Evolutionary conservation across 2,113 vertebrate genomes (phyloP).

Genomic region (Phrynocephalus versicolor): DNA sequence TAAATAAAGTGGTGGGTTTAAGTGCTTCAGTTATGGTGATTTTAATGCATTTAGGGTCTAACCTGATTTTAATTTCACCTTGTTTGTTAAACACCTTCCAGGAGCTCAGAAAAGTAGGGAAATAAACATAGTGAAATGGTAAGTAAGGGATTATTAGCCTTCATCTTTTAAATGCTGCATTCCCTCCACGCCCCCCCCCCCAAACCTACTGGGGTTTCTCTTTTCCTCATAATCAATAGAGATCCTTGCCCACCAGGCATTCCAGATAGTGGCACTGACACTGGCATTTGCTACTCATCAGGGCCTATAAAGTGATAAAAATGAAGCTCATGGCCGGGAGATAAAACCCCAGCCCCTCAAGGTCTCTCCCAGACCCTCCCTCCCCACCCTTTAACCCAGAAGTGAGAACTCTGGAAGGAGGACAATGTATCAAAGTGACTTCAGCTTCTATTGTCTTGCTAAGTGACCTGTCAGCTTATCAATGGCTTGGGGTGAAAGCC

Average conservation of each 20-base stretch:
- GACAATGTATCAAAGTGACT: conserved; percentile 40
- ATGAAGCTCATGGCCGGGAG: conserved; percentile 1
- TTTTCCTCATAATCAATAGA: background rate
- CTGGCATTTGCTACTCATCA: background rate
- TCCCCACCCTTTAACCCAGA: background rate
- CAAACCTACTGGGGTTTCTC: no score
- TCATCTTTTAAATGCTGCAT: background rate
- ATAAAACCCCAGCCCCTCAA: conserved; percentile 30
- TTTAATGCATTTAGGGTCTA: no score
- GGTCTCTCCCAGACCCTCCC: conserved; percentile 14
- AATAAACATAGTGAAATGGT: no score
- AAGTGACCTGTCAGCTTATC: conserved; percentile 31
- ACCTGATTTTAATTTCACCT: no score
- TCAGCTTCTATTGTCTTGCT: conserved; percentile 27
- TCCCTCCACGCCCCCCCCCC: background rate
- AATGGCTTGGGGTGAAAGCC: conserved; percentile 10
- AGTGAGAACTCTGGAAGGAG: conserved; percentile 15
- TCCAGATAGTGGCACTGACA: background rate
- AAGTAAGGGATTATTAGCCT: no score
- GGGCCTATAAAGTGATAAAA: conserved; percentile 15
- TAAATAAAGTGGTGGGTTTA: no score
- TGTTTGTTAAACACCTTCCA: no score
- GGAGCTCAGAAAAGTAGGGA: no score
- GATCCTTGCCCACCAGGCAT: background rate
- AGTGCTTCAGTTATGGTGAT: no score